Evolutionary conservation across 2,888 invertebrate genomes (phyloP), one percentile per base, ranked within the genome.

Genomic region (Drosophila longiperda): DNA sequence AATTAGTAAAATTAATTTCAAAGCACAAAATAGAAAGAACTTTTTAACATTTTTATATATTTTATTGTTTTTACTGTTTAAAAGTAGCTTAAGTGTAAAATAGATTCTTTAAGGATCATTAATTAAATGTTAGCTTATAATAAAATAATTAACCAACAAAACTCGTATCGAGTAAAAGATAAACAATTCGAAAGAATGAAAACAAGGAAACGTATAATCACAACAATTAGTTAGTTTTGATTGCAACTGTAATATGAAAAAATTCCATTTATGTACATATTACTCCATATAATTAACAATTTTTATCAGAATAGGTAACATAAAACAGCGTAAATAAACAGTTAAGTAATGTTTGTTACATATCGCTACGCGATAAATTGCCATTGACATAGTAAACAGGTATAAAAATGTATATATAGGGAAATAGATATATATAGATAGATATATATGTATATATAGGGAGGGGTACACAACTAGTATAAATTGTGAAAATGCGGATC

Each of bases 91-190:
- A 80, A 66, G 29, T 49, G 26, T 64, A 77, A 42, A 69, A 73
- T 64, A 83, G 78, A 80, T 74, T 75, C 26, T n/a, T 83, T 80
- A 83, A 85, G 63, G 69, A 73, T 23, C 67, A 61, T 66, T 52
- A 62, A 68, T 83, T 83, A 82, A 75, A 74, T 76, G 76, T 82
- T 83, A 80, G 69, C 86, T 84, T 86, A 83, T 20, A 70, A 79
- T 68, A 67, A 82, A 82, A 82, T 78, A 82, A 82, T 78, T 83
- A 83, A 83, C 78, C 76, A 84, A 86, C 86, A 82, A 82, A 84
- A 83, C 82, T 83, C 84, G 73, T 73, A 49, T 60, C 82, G 86
- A 86, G 83, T 71, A 82, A 63, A 77, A 66, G 75, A 67, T 78
- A 74, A 84, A 82, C 80, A 66, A 81, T 81, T 85, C 79, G 73